A percentile compares a stretch with the other conserved stretches of the same genome.
phyloP scores from a whole-genome alignment of 2,888 invertebrate species.

The Tenthredo notha region DNA sequence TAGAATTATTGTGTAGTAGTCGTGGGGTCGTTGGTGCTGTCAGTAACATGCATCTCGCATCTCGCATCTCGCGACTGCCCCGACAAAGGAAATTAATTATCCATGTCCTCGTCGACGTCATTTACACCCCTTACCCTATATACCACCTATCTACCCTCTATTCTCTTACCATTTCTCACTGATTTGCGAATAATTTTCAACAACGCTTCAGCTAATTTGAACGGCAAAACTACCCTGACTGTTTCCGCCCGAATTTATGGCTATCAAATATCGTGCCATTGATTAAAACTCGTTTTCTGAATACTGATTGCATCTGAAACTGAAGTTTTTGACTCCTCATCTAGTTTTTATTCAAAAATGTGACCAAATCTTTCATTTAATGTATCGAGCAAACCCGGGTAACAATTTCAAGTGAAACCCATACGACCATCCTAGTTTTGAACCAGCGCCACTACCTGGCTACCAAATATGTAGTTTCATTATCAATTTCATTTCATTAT shows the following conservation, averaged over 20 bases:
- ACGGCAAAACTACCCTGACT: neutral
- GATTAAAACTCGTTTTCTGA: neutral
- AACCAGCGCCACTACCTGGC: no score
- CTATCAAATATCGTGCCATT: neutral
- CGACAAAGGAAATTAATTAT: slow-evolving; percentile 57
- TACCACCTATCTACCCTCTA: slow-evolving; percentile 24
- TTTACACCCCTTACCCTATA: slow-evolving; percentile 29
- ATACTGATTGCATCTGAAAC: neutral
- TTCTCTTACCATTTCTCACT: slow-evolving; percentile 38
- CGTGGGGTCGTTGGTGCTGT: slow-evolving; percentile 49
- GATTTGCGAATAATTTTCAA: slow-evolving; percentile 43
- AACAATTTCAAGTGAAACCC: neutral
- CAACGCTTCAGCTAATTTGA: neutral
- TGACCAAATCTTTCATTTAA: neutral
- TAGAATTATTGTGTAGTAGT: slow-evolving; percentile 47
- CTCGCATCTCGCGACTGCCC: slow-evolving; percentile 51
- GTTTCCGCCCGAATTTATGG: neutral
- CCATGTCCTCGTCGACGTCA: slow-evolving; percentile 52
- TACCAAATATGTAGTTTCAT: no score
- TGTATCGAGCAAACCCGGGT: neutral
- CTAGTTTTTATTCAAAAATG: neutral
- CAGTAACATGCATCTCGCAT: slow-evolving; percentile 51
- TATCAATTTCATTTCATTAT: no score
- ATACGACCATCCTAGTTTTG: no score
- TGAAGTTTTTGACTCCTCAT: neutral